Conservation (phyloP, 2,797 vertebrate species). For the Astyanax mexicanus region DNA sequence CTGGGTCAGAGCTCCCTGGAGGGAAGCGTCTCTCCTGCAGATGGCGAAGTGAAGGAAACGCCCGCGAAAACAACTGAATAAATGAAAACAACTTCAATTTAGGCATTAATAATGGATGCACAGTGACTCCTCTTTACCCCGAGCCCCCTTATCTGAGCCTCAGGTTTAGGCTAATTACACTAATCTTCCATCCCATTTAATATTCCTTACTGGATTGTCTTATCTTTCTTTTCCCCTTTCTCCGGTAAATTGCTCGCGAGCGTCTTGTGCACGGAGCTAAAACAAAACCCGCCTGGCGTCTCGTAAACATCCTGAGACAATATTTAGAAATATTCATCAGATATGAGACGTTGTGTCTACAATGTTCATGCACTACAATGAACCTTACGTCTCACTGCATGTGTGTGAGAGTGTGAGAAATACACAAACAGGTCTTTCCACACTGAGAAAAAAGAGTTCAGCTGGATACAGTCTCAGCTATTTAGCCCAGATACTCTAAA, state of each 20-base stretch:
- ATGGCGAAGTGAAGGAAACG: slow-evolving; percentile 27
- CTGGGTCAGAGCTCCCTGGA: slow-evolving; percentile 39
- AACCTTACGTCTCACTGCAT: background rate
- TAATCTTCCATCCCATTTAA: background rate
- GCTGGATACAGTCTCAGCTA: background rate
- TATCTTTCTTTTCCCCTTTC: background rate
- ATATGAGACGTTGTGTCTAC: slow-evolving; percentile 15
- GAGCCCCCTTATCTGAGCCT: slow-evolving; percentile 16
- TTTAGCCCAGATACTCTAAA: background rate
- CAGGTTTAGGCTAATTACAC: slow-evolving; percentile 17
- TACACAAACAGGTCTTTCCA: background rate
- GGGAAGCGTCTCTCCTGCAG: slow-evolving; percentile 27
- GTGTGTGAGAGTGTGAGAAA: background rate
- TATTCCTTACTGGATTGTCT: background rate
- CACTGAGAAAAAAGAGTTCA: slow-evolving; percentile 3
- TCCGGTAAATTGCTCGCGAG: background rate
- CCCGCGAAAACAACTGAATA: slow-evolving; percentile 49
- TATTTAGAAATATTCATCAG: slow-evolving; percentile 14
- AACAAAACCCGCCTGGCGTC: slow-evolving; percentile 4
- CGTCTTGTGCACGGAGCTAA: background rate
- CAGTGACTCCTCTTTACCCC: slow-evolving; percentile 26
- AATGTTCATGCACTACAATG: background rate
- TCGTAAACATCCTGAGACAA: slow-evolving; percentile 14
- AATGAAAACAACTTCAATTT: slow-evolving; percentile 54
- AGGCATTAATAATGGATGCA: slow-evolving; percentile 56